Percentiles rank a stretch among this genome's conserved stretches.
Evolutionary conservation across 2,888 invertebrate genomes (phyloP).

Genomic region (Nomada fabriciana): DNA sequence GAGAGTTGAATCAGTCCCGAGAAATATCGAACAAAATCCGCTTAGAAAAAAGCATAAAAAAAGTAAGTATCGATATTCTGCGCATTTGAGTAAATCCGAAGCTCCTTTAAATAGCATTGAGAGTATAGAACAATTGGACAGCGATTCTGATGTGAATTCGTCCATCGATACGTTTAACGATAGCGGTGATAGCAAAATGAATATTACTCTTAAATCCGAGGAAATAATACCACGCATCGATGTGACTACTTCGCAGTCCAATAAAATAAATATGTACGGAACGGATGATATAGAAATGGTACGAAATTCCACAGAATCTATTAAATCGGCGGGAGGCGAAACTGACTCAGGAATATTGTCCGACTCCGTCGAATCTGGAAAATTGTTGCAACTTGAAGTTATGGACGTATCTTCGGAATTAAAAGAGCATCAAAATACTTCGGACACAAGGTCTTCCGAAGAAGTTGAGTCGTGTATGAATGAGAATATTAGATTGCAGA

Average conservation of each 20-base stretch:
- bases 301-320: not conserved
- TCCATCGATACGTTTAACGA: not conserved
- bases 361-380: conserved; percentile 35
- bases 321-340: conserved; percentile 32
- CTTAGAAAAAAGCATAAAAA: conserved; percentile 29
- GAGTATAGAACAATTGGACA: not conserved
- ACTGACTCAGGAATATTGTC: conserved; percentile 49
- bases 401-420: not conserved
- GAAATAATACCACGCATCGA: not conserved
- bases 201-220: not conserved
- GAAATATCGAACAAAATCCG: conserved; percentile 7
- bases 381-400: conserved; percentile 9
- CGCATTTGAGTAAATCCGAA: conserved; percentile 4
- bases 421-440: not conserved
- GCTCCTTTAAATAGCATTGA: not conserved
- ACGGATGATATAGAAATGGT: not conserved
- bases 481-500: not conserved
- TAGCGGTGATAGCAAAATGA: not conserved
- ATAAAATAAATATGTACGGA: conserved; percentile 6
- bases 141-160: conserved; percentile 9
- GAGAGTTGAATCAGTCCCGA: conserved; percentile 27
- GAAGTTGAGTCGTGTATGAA: not conserved
- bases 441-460: not conserved
- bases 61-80: conserved; percentile 5
- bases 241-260: not conserved